Evolutionary conservation across 1,140 invertebrate genomes (phyloP), one percentile per base, ranked within the genome.

Genomic region (Drosophila oshimai): DNA sequence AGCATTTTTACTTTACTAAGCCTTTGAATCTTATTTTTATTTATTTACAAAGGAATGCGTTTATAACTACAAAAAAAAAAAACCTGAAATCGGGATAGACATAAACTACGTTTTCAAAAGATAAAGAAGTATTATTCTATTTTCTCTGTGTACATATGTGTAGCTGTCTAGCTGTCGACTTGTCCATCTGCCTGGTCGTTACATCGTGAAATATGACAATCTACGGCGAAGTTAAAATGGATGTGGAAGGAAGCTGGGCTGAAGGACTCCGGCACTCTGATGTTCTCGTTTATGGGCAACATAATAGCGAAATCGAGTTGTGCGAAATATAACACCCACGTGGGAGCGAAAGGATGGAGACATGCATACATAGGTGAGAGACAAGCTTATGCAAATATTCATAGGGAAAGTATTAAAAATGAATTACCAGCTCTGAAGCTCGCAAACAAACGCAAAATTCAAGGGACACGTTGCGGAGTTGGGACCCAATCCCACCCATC

Each of bases 171-270:
- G 10, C 34, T 73, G 78, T 69, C 73, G 29, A 45, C 33, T 50
- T 73, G 78, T 81, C 77, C 73, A 76, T 81, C 77, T 72, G 46
- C 34, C 42, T 80, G 54, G 65, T 75, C 42, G 80, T 80, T 86
- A 86, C 79, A 78, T 74, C 34, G 44, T 65, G 61, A 74, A 80
- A 86, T 86, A 80, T 81, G 81, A 81, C 75, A 80, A 87, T 80
- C 72, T 76, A 31, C 55, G 65, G 65, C 61, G 41, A 50, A 50
- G 58, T 61, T 69, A 53, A 55, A 75, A 49, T 20, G 33, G 13
- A 60, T 20, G 39, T 45, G 39, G 46, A 71, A 69, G 17, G 62
- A 57, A 50, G 49, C 37, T 41, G 22, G 15, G 29, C 9, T 22
- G 31, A 28, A 69, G 50, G 36, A 58, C 24, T 71, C 7, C 31